These are phyloP conservation scores for Chrysogorgia sp. DNA, from an alignment of 92 coral and sea anemone species.

Conservation along the genomic window DNA sequence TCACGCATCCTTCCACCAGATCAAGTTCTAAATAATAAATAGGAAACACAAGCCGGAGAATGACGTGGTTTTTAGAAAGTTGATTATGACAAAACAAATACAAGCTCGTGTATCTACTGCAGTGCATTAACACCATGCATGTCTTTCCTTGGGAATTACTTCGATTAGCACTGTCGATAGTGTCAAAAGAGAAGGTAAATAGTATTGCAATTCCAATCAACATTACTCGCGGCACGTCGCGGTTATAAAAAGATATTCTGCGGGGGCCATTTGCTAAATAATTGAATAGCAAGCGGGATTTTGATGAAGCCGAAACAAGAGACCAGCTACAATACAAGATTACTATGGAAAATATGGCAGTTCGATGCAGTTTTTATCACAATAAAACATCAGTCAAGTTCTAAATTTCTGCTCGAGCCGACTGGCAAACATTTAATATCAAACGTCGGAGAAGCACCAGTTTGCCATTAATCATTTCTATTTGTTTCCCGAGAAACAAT, in stretches of 20 bases:
- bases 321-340: slow-evolving; percentile 13
- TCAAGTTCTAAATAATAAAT: slow-evolving; percentile 41
- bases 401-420: background rate
- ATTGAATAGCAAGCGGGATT: slow-evolving; percentile 34
- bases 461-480: background rate
- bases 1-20: slow-evolving; percentile 3
- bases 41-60: slow-evolving; percentile 3
- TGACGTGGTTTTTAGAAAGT: background rate
- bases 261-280: slow-evolving; percentile 27
- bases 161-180: too few relatives aligned
- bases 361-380: slow-evolving; percentile 24
- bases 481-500: background rate
- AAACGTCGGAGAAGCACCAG: background rate
- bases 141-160: background rate
- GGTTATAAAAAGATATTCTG: slow-evolving; percentile 20
- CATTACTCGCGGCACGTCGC: background rate
- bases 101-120: background rate
- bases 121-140: background rate
- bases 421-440: background rate
- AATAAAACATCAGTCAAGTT: background rate
- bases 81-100: slow-evolving; percentile 3
- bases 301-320: slow-evolving; percentile 3
- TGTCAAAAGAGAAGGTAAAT: too few relatives aligned
- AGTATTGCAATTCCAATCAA: background rate
- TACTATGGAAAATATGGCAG: background rate